These are phyloP conservation scores for Dipodomys ordii DNA, from an alignment of 2,113 vertebrate genomes.

Conservation along the genomic window DNA sequence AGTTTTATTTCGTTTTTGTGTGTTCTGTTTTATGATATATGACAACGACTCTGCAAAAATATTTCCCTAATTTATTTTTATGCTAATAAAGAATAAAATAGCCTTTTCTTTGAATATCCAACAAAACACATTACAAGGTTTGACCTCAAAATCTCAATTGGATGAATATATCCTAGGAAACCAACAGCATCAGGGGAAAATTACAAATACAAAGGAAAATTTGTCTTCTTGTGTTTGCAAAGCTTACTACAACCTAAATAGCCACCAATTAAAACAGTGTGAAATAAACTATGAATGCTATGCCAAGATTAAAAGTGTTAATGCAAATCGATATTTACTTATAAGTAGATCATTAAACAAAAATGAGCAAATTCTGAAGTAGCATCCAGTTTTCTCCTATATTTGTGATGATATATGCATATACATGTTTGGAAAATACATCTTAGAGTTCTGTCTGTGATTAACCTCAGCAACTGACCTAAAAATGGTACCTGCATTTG, in stretches of 20 bases:
- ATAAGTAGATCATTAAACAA: not conserved
- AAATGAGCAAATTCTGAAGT: conserved; percentile 42
- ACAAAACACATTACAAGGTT: not conserved
- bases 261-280: not conserved
- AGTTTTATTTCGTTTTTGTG: not conserved
- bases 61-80: not conserved
- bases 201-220: not conserved
- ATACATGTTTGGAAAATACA: not conserved
- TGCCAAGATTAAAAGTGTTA: not conserved
- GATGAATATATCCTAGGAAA: conserved; percentile 1
- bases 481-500: not conserved
- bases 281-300: conserved; percentile 4
- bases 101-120: not conserved
- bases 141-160: not conserved
- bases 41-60: not conserved
- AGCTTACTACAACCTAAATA: not conserved
- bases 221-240: not conserved
- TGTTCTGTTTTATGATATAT: not conserved
- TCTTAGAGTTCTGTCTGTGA: not conserved
- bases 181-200: not conserved
- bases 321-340: conserved; percentile 20
- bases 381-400: not conserved
- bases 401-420: not conserved
- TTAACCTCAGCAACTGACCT: not conserved
- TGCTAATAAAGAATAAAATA: conserved; percentile 6